These are phyloP conservation scores for Trachymyrmex septentrionalis DNA, from an alignment of 1,140 invertebrate species.

Conservation along the genomic window DNA sequence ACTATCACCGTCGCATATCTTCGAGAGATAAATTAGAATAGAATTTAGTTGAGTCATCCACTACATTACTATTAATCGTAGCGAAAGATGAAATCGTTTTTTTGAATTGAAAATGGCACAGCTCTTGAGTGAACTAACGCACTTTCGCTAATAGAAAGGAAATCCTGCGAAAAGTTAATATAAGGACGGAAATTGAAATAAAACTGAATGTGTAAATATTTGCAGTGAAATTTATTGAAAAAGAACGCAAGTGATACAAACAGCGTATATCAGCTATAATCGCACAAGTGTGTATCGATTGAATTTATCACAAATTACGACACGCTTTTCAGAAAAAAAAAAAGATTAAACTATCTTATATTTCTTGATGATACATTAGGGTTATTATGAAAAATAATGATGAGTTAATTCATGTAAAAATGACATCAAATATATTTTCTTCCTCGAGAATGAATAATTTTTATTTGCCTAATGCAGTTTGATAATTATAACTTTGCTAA, in stretches of 20 bases:
- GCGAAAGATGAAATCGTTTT: constrained; percentile 9
- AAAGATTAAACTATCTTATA: not conserved
- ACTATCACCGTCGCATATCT: not conserved
- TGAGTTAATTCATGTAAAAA: not conserved
- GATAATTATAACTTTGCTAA: too few species aligned
- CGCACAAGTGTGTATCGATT: not conserved
- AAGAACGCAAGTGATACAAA: not conserved
- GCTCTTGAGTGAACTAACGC: not conserved
- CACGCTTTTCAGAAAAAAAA: not conserved
- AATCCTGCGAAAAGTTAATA: not conserved
- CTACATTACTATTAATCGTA: not conserved
- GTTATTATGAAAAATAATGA: not conserved
- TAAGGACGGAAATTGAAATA: not conserved
- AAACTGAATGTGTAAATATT: not conserved
- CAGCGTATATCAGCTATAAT: not conserved
- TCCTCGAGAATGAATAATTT: not conserved
- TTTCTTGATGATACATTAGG: not conserved
- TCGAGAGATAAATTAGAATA: not conserved
- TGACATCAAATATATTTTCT: not conserved
- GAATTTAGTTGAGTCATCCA: constrained; percentile 2
- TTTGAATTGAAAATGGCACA: not conserved
- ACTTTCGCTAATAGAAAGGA: not conserved
- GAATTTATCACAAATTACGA: not conserved
- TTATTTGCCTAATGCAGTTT: not conserved
- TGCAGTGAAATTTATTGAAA: not conserved